Percentiles rank a stretch among this genome's conserved stretches.
Evolutionary conservation across 2,113 vertebrate genomes (phyloP).

Genomic region (Dromiciops gliroides): DNA sequence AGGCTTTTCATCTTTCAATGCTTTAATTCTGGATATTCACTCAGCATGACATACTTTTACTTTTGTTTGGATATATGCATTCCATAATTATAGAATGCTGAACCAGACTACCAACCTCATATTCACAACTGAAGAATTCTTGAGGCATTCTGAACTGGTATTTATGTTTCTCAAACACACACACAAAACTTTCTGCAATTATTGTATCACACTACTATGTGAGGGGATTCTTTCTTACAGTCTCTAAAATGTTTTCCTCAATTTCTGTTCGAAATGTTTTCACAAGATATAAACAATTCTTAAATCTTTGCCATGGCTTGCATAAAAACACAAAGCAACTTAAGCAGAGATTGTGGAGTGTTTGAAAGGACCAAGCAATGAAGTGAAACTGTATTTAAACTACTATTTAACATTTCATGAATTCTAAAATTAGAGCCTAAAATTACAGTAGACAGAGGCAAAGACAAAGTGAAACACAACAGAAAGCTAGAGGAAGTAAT

Average conservation of each 20-base stretch:
- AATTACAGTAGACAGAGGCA: slow-evolving; percentile 15
- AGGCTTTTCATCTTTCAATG: slow-evolving; percentile 12
- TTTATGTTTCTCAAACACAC: slow-evolving; percentile 3
- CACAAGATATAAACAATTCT: slow-evolving; percentile 44
- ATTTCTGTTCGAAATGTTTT: slow-evolving; percentile 51
- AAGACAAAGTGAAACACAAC: slow-evolving; percentile 46
- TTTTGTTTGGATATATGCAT: background rate
- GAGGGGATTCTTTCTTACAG: slow-evolving; percentile 34
- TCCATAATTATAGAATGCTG: slow-evolving; percentile 2
- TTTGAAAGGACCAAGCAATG: slow-evolving; percentile 49
- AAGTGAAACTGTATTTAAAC: slow-evolving; percentile 58
- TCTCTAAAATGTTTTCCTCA: slow-evolving; percentile 50
- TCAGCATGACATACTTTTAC: background rate
- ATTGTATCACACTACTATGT: slow-evolving; percentile 5
- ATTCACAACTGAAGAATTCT: slow-evolving; percentile 28
- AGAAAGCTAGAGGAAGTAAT: background rate
- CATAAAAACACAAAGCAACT: slow-evolving; percentile 42
- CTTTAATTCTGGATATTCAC: background rate
- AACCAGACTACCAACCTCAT: background rate
- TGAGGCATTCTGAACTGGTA: background rate
- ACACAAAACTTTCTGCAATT: slow-evolving; percentile 24
- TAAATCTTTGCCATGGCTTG: slow-evolving; percentile 67
- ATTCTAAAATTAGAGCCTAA: slow-evolving; percentile 50
- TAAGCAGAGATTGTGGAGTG: slow-evolving; percentile 47
- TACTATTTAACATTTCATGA: slow-evolving; percentile 65